Evolutionary conservation across 2,888 invertebrate genomes (phyloP).

Genomic region (Galeopsomyia nigrocyanea): DNA sequence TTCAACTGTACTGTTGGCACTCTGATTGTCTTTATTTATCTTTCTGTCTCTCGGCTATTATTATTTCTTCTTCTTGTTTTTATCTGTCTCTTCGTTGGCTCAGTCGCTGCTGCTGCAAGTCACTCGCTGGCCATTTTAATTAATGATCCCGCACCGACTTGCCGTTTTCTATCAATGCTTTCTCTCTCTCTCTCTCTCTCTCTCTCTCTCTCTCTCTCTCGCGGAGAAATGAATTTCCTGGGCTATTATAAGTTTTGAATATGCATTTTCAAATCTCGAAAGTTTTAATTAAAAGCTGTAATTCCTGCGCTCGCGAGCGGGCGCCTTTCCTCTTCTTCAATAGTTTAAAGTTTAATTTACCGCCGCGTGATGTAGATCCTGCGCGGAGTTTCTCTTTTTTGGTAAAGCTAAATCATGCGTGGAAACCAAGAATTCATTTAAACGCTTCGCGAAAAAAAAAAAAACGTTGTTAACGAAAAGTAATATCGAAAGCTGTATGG

Average conservation of each 20-base stretch:
- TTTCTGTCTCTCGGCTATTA: slow-evolving; percentile 5
- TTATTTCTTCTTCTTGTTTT: background rate
- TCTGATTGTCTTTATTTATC: slow-evolving; percentile 23
- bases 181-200: slow-evolving; percentile 16
- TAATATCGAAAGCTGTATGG: no score
- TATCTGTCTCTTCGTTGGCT: slow-evolving; percentile 12
- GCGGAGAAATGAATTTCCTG: slow-evolving; percentile 20
- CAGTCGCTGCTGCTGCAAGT: background rate
- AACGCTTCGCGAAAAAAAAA: no score
- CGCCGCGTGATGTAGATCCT: background rate
- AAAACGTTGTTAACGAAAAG: no score
- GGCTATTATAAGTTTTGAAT: slow-evolving; percentile 38
- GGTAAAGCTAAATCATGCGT: no score
- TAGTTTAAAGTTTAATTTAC: background rate
- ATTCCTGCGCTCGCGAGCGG: background rate
- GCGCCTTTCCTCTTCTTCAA: no score
- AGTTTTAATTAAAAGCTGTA: slow-evolving; percentile 15
- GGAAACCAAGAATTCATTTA: no score
- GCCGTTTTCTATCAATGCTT: background rate
- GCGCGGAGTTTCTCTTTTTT: no score
- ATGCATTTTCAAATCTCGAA: background rate
- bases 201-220: slow-evolving; percentile 8
- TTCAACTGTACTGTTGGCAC: no score
- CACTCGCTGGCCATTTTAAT: slow-evolving; percentile 25
- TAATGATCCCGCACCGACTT: slow-evolving; percentile 19